phyloP scores from a whole-genome alignment of 2,888 invertebrate genomes.

The Amphipyra tragopoginis region DNA sequence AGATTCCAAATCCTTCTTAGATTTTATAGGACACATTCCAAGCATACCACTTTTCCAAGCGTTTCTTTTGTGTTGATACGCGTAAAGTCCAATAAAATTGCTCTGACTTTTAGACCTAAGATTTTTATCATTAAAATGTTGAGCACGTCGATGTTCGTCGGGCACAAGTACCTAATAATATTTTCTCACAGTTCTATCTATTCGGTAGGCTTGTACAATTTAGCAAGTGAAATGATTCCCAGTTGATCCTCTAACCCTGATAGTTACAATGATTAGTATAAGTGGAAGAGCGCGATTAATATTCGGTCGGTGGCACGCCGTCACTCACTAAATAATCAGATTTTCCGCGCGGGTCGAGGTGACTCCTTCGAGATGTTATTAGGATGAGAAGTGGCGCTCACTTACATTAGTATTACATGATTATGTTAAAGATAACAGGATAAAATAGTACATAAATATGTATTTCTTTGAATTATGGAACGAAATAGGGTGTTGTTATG shows the following conservation, averaged over 20 bases:
- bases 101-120: conserved; percentile 54
- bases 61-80: conserved; percentile 49
- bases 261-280: conserved; percentile 73
- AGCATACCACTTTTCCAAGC: conserved; percentile 28
- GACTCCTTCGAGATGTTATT: conserved; percentile 71
- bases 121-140: conserved; percentile 49
- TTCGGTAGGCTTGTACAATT: conserved; percentile 71
- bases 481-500: conserved; percentile 19
- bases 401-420: conserved; percentile 56
- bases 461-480: conserved; percentile 12
- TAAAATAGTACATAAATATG: conserved; percentile 44
- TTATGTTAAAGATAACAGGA: conserved; percentile 49
- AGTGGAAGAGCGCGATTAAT: conserved; percentile 73
- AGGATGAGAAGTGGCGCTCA: conserved; percentile 57
- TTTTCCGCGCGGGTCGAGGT: conserved; percentile 72
- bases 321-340: conserved; percentile 78
- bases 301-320: conserved; percentile 74
- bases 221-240: conserved; percentile 71
- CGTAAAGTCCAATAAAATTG: conserved; percentile 58
- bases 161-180: conserved; percentile 69
- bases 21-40: conserved; percentile 51
- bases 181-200: conserved; percentile 66
- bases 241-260: conserved; percentile 67
- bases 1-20: conserved; percentile 35
- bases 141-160: conserved; percentile 59